phyloP scores from a whole-genome alignment of 1,140 invertebrate species.

The Colletes latitarsis region DNA sequence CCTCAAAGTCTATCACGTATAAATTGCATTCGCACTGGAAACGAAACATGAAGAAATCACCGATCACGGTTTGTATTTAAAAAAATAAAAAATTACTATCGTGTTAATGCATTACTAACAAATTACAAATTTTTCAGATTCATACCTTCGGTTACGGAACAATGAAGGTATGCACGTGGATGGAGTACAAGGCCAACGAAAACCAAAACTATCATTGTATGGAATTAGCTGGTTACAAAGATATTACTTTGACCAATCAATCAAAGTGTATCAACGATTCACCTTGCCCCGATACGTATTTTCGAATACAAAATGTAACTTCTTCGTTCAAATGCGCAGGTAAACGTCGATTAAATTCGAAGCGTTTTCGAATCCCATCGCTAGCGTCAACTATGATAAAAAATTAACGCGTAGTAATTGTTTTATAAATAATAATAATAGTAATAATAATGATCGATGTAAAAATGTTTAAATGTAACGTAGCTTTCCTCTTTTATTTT shows the following conservation, averaged over 20 bases:
- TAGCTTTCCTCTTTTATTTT: slow-evolving; percentile 46
- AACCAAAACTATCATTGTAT: slow-evolving; percentile 47
- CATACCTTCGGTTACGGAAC: slow-evolving; percentile 69
- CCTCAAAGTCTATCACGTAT: slow-evolving; percentile 60
- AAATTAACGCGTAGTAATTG: too few species aligned
- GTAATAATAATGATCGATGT: slow-evolving; percentile 6
- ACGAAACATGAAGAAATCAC: slow-evolving; percentile 54
- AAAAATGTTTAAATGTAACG: slow-evolving; percentile 1
- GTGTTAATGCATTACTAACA: background rate
- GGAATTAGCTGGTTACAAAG: slow-evolving; percentile 54
- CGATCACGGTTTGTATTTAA: slow-evolving; percentile 58
- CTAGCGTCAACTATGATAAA: background rate
- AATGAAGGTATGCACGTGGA: slow-evolving; percentile 69
- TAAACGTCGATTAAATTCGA: slow-evolving; percentile 43
- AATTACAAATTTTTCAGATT: slow-evolving; percentile 48
- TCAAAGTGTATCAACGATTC: slow-evolving; percentile 38
- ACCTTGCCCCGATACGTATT: slow-evolving; percentile 63
- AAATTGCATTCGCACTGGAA: slow-evolving; percentile 65
- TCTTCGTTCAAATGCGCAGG: slow-evolving; percentile 69
- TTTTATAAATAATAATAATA: too few species aligned
- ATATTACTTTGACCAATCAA: slow-evolving; percentile 49
- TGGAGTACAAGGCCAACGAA: slow-evolving; percentile 35
- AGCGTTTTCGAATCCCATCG: too few species aligned
- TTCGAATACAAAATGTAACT: slow-evolving; percentile 60
- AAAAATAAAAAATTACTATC: background rate